phyloP scores from a whole-genome alignment of 2,797 vertebrate genomes.

The Columba guinea region DNA sequence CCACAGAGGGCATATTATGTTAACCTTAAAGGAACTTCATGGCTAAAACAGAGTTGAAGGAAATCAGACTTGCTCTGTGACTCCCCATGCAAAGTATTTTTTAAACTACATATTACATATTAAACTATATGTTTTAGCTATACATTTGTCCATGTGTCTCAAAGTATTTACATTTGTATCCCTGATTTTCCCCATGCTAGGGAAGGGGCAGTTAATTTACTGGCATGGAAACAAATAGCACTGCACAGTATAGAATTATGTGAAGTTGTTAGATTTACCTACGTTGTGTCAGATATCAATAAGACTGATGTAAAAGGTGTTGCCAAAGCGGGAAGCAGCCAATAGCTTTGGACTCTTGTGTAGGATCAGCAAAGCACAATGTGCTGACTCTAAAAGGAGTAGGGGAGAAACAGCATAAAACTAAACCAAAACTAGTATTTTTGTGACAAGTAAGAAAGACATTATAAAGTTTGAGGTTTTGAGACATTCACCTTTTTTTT shows the following conservation, averaged over 20 bases:
- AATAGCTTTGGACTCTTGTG: neutral
- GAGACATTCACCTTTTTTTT: neutral
- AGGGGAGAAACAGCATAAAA: neutral
- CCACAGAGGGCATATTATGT: neutral
- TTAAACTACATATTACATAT: neutral
- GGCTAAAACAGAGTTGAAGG: neutral
- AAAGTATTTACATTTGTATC: neutral
- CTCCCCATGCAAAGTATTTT: neutral
- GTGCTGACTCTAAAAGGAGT: neutral
- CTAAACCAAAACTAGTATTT: neutral
- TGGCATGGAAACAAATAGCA: neutral
- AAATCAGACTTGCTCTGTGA: neutral
- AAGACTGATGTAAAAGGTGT: neutral
- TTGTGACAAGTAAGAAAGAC: neutral
- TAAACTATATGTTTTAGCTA: accelerated
- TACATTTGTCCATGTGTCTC: accelerated
- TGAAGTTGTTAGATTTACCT: neutral
- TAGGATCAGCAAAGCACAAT: neutral
- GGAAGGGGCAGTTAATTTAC: neutral
- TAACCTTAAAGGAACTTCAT: neutral
- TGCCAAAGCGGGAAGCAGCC: neutral
- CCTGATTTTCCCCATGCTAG: neutral
- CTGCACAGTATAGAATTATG: neutral
- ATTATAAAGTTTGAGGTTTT: neutral
- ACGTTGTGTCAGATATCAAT: neutral